phyloP scores from a whole-genome alignment of 2,113 vertebrate genomes.

The Halichoerus grypus region DNA sequence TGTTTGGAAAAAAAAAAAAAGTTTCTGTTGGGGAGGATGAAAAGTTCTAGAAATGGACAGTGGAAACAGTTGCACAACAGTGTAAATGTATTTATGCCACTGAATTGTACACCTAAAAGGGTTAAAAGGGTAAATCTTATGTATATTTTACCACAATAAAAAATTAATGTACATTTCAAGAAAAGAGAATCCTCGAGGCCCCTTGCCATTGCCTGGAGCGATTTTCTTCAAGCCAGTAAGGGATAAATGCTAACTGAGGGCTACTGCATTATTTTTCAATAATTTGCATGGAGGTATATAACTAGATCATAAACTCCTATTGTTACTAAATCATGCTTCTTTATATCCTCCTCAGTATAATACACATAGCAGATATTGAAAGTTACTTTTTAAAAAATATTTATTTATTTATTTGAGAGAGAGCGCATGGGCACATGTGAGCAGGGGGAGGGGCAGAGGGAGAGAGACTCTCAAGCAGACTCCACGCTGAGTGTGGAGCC shows the following conservation, averaged over 20 bases:
- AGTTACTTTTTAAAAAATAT: not conserved
- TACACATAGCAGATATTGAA: not conserved
- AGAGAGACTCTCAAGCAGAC: not conserved
- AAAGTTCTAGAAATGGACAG: conserved; percentile 19
- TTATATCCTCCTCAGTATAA: not conserved
- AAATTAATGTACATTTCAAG: not conserved
- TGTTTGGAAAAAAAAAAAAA: not conserved
- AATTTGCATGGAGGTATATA: not conserved
- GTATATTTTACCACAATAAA: conserved; percentile 1
- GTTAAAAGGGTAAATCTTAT: not conserved
- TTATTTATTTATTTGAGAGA: not conserved
- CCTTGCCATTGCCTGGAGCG: not conserved
- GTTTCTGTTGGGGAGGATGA: not conserved
- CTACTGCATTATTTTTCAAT: conserved; percentile 10
- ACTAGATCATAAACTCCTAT: not conserved
- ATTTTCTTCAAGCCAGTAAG: conserved; percentile 29
- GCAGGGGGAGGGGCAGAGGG: not conserved
- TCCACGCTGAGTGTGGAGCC: not conserved
- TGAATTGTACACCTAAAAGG: not conserved
- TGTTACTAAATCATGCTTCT: conserved; percentile 8
- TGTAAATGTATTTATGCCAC: not conserved
- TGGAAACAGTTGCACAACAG: not conserved
- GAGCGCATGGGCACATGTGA: not conserved
- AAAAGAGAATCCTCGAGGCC: not conserved
- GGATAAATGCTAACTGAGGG: not conserved